Percentiles rank a stretch among this genome's conserved stretches.
phyloP scores from a whole-genome alignment of 2,113 vertebrate genomes.

The Elgaria multicarinata region DNA sequence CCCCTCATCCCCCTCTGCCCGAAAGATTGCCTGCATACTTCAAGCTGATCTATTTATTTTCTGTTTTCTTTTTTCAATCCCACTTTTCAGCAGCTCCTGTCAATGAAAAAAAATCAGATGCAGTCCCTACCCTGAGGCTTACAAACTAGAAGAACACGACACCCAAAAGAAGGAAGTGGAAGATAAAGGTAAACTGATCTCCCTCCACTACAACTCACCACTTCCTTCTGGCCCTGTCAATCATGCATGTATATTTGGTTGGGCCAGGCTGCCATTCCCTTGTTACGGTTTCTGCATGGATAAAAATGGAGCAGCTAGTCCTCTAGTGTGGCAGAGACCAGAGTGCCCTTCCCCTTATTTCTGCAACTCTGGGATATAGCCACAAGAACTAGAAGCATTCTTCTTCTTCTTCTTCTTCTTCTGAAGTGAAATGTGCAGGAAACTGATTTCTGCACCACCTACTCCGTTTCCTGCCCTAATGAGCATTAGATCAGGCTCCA shows the following conservation, averaged over 20 bases:
- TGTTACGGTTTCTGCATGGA: background rate
- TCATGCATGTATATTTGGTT: background rate
- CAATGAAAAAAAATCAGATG: background rate
- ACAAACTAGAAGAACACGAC: background rate
- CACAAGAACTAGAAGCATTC: background rate
- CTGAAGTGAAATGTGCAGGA: background rate
- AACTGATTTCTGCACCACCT: background rate
- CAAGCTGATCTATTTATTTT: background rate
- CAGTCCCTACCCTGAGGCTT: background rate
- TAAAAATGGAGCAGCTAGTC: background rate
- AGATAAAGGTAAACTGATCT: background rate
- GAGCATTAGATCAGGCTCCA: background rate
- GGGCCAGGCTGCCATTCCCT: background rate
- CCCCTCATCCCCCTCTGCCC: background rate
- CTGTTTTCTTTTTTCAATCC: background rate
- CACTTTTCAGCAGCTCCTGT: background rate
- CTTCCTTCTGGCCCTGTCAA: background rate
- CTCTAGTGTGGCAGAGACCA: background rate
- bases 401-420: background rate
- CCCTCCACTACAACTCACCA: background rate
- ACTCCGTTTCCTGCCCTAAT: background rate
- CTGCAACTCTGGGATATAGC: background rate
- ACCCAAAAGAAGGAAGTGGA: background rate
- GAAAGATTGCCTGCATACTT: background rate
- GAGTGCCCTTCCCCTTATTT: background rate